Base-by-base conservation (phyloP, 2,888 invertebrate genomes). In the Corythucha ciliata region DNA sequence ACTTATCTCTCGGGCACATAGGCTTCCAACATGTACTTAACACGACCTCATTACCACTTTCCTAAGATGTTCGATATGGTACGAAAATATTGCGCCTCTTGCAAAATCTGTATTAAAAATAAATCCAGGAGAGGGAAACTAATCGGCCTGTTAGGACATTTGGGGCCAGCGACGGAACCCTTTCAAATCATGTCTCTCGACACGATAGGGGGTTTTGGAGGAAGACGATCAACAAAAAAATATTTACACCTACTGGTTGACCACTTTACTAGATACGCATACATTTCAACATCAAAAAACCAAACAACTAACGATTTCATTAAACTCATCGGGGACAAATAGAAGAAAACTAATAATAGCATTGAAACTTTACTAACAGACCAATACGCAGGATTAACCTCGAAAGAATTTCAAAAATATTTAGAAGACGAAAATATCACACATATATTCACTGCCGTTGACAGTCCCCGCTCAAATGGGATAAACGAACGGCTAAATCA, bases 341-440 rank as follows among this genome's bases (percentile, higher is more conserved):
- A 39, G 4, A 39, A 39, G 8, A 39, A 39, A 12, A 20, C 18
- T 39, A 39, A 18, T 39, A n/a, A 16, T 12, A 5, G 22, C 5
- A 39, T 39, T 21, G 22, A 39, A 39, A 39, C 39, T 39, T 14
- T 39, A 20, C 36, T 46, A 18, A 46, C 47, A 34, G 47, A 46
- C 18, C 47, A 46, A 18, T 46, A 48, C 27, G 26, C 14, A 7
- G 40, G 40, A 18, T 20, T 48, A 10, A 48, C 16, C 18, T 44
- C 40, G 40, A 41, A 42, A 49, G 49, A 53, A 53, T 45, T 39
- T 22, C 42, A 21, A 20, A 63, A 48, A 16, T 48, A 40, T 48
- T 39, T 39, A 18, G 18, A 39, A 18, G 39, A 39, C 39, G 4
- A 39, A 5, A 39, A 39, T 12, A 39, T 39, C 18, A 20, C n/a